These are phyloP conservation scores for Triplophysa siluroides DNA, from an alignment of 2,113 vertebrate species.

Conservation along the genomic window DNA sequence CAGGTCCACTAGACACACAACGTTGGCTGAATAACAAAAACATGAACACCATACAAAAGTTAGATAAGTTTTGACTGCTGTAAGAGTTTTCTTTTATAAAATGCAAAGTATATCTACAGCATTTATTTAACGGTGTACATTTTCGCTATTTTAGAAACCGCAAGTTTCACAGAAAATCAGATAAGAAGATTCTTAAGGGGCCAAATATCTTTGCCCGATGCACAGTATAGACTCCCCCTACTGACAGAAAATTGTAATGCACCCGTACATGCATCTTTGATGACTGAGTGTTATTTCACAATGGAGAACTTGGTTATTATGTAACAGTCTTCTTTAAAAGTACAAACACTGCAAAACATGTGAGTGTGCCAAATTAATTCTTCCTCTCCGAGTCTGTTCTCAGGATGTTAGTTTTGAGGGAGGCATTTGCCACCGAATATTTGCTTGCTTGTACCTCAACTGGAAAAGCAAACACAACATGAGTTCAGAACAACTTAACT, in stretches of 20 bases:
- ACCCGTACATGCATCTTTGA: not conserved
- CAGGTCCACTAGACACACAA: too few species aligned
- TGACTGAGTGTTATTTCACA: not conserved
- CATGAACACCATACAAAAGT: too few species aligned
- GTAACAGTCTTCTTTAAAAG: not conserved
- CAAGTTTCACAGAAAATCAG: not conserved
- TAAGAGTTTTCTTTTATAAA: not conserved
- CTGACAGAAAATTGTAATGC: slow-evolving; percentile 21
- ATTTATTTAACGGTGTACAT: not conserved
- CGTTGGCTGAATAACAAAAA: too few species aligned
- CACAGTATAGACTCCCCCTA: slow-evolving; percentile 26
- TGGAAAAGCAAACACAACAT: slow-evolving; percentile 23
- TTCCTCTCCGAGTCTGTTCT: not conserved
- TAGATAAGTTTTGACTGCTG: not conserved
- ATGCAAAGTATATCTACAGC: not conserved
- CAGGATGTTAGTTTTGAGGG: slow-evolving; percentile 26
- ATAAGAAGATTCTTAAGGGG: not conserved
- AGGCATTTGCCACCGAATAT: not conserved
- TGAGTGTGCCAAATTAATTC: not conserved
- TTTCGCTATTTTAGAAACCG: not conserved
- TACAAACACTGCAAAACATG: not conserved
- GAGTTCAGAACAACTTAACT: not conserved
- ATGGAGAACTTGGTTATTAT: not conserved
- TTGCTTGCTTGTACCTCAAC: slow-evolving; percentile 12
- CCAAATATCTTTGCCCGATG: not conserved